phyloP scores from a whole-genome alignment of 2,113 vertebrate genomes.

The Tachysurus fulvidraco region DNA sequence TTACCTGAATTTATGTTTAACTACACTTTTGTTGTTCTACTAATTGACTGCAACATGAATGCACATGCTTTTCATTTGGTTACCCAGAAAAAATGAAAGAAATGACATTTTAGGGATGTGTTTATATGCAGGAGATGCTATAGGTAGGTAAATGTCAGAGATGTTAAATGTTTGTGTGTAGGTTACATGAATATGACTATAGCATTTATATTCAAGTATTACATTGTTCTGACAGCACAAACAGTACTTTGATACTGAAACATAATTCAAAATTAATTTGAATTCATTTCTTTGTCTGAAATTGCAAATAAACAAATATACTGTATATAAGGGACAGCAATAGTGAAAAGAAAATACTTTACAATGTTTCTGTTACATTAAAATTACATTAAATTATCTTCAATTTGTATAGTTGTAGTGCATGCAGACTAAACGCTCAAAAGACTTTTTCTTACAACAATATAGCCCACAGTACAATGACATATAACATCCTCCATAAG shows the following conservation, averaged over 20 bases:
- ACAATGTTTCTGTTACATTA: not conserved
- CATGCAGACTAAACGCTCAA: not conserved
- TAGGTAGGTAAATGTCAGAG: slow-evolving; percentile 5
- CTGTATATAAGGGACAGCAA: not conserved
- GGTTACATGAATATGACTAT: not conserved
- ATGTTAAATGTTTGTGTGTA: slow-evolving; percentile 34
- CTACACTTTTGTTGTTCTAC: slow-evolving; percentile 66
- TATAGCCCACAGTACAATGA: not conserved
- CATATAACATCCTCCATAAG: not conserved
- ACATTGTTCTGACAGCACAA: not conserved
- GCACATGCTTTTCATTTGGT: slow-evolving; percentile 71
- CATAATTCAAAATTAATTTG: too few relatives aligned
- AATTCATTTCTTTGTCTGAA: too few relatives aligned
- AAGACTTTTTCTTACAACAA: not conserved
- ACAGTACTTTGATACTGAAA: too few relatives aligned
- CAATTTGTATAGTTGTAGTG: not conserved
- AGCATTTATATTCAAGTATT: slow-evolving; percentile 44
- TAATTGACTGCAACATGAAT: slow-evolving; percentile 66
- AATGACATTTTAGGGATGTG: slow-evolving; percentile 49
- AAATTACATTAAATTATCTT: not conserved
- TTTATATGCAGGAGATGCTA: slow-evolving; percentile 51
- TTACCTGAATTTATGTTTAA: slow-evolving; percentile 73
- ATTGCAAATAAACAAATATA: too few relatives aligned
- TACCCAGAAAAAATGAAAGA: slow-evolving; percentile 63
- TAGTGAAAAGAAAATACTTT: not conserved